Evolutionary conservation across 2,888 invertebrate genomes (phyloP).

Genomic region (Laothoe populi): DNA sequence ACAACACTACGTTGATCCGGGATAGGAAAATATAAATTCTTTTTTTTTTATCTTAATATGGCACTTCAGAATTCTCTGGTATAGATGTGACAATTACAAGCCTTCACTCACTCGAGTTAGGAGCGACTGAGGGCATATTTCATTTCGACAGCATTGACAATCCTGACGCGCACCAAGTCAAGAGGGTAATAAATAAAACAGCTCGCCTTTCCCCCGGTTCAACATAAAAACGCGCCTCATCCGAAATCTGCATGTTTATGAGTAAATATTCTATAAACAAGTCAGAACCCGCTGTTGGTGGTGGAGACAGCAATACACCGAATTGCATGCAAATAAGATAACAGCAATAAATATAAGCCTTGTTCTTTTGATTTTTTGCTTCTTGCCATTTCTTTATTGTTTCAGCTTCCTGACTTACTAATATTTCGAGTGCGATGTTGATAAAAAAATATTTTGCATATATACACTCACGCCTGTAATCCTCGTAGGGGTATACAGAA

Average conservation of each 20-base stretch:
- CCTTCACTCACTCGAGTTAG: constrained; percentile 44
- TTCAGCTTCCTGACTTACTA: constrained; percentile 8
- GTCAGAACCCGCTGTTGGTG: constrained; percentile 62
- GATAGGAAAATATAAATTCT: too few species aligned
- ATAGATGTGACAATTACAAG: constrained; percentile 1
- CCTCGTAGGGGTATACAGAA: too few species aligned
- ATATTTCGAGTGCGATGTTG: neutral
- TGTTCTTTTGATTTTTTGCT: constrained; percentile 53
- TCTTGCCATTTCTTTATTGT: constrained; percentile 61
- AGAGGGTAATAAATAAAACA: constrained; percentile 83
- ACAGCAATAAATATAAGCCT: constrained; percentile 74
- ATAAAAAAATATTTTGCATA: neutral
- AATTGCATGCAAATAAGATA: constrained; percentile 84
- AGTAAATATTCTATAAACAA: constrained; percentile 84
- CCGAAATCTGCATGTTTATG: constrained; percentile 85
- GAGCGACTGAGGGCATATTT: constrained; percentile 64
- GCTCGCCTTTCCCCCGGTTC: constrained; percentile 78
- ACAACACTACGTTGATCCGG: too few species aligned
- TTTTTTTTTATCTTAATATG: neutral
- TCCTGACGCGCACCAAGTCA: constrained; percentile 71
- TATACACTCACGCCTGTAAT: neutral
- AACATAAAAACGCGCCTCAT: constrained; percentile 83
- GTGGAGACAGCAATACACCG: constrained; percentile 72
- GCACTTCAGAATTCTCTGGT: neutral
- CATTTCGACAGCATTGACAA: constrained; percentile 59